Evolutionary conservation across 2,888 invertebrate species (phyloP).

Genomic region (Hartigia nigra): DNA sequence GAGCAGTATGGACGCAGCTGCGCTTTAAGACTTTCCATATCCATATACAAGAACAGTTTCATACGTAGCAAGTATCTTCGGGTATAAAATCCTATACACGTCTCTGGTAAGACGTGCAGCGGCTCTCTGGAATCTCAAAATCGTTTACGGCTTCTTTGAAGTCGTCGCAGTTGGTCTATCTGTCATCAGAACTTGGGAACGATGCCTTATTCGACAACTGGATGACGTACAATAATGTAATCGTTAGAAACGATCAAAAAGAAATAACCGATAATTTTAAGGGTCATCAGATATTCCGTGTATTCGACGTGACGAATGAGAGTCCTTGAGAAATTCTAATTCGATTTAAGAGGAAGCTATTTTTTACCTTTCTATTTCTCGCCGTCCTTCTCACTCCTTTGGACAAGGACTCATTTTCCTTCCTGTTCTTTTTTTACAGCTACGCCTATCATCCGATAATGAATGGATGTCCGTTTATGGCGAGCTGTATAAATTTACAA

Average conservation of each 20-base stretch:
- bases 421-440: not conserved
- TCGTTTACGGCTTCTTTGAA: not conserved
- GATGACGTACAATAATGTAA: not conserved
- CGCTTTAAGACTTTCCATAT: not conserved
- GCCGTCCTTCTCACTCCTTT: not conserved
- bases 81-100: not conserved
- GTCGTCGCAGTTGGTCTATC: not conserved
- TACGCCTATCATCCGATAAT: not conserved
- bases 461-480: not conserved
- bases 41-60: not conserved
- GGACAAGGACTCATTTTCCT: not conserved
- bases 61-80: not conserved
- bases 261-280: not conserved
- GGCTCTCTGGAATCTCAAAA: not conserved
- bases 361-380: not conserved
- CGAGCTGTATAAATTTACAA: not conserved
- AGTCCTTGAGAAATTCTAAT: not conserved
- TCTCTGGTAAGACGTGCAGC: not conserved
- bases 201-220: not conserved
- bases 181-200: not conserved
- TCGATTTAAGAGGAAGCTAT: not conserved
- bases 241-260: not conserved
- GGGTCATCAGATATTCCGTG: not conserved
- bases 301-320: not conserved
- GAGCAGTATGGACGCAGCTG: not conserved